Percentiles rank a stretch among this genome's conserved stretches.
Evolutionary conservation across 2,113 vertebrate species (phyloP).

Genomic region (Vireo altiloquus): DNA sequence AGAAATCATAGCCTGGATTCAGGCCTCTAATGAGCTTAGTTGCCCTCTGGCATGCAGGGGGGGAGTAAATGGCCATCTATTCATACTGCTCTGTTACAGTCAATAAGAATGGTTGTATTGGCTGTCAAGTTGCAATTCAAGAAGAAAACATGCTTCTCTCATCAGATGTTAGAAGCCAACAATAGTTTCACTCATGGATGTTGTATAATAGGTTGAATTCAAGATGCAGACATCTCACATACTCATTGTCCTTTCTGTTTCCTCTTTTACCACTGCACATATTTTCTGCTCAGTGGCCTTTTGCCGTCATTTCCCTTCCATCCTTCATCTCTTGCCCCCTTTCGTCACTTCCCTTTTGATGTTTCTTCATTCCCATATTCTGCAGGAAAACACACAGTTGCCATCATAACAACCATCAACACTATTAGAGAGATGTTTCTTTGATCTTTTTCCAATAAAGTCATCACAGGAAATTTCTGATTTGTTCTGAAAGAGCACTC

Average conservation of each 20-base stretch:
- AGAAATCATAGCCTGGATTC: not conserved
- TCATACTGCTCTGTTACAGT: not conserved
- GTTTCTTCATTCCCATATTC: not conserved
- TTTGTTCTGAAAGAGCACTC: not conserved
- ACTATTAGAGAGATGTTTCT: not conserved
- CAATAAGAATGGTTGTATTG: not conserved
- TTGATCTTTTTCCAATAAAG: slow-evolving; percentile 17
- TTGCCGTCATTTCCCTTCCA: not conserved
- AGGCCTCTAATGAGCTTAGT: not conserved
- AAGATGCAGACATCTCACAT: not conserved
- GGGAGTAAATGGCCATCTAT: not conserved
- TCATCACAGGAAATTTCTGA: not conserved
- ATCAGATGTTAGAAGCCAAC: not conserved
- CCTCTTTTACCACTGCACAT: not conserved
- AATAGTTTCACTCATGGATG: not conserved
- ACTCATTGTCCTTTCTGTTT: not conserved
- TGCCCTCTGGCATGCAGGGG: not conserved
- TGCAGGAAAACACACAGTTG: not conserved
- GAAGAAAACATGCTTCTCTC: not conserved
- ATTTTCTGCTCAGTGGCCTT: not conserved
- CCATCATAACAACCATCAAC: not conserved
- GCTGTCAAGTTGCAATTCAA: not conserved
- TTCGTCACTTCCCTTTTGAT: not conserved
- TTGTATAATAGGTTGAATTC: not conserved
- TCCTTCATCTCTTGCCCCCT: not conserved